Conservation (phyloP, 1,140 invertebrate species). For the Limonius californicus region DNA sequence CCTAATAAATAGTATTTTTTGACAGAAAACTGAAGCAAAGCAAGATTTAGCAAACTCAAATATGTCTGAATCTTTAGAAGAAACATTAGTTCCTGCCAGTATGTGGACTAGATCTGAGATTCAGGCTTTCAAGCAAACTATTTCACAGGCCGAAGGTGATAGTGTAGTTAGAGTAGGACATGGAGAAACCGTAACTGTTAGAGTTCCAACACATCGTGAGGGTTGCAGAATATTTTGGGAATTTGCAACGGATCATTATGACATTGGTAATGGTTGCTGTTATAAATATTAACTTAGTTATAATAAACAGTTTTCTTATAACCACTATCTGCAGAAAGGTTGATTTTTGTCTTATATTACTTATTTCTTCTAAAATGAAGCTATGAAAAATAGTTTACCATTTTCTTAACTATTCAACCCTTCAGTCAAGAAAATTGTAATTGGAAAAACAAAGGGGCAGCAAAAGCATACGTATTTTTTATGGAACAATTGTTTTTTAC, state of each 20-base stretch:
- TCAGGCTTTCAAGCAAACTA: conserved; percentile 86
- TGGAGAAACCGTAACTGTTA: conserved; percentile 95
- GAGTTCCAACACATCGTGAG: conserved; percentile 94
- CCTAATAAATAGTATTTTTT: conserved; percentile 10
- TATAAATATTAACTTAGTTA: no score
- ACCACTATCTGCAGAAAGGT: no score
- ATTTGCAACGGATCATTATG: conserved; percentile 97
- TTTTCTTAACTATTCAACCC: no score
- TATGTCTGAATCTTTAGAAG: conserved; percentile 48
- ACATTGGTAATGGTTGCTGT: conserved; percentile 68
- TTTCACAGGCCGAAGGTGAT: conserved; percentile 85
- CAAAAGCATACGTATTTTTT: no score
- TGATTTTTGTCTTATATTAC: no score
- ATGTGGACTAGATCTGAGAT: conserved; percentile 95
- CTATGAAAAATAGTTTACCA: no score
- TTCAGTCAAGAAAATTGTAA: no score
- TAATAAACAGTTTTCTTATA: no score
- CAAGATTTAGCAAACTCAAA: conserved; percentile 24
- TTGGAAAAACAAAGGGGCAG: no score
- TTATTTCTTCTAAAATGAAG: no score
- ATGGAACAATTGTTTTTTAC: no score
- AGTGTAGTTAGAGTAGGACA: conserved; percentile 94
- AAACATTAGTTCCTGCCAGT: conserved; percentile 69
- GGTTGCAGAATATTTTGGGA: conserved; percentile 98
- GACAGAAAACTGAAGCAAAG: conserved; percentile 27